Conservation (phyloP, 1,140 invertebrate species). For the Sminthurides bifidus region DNA sequence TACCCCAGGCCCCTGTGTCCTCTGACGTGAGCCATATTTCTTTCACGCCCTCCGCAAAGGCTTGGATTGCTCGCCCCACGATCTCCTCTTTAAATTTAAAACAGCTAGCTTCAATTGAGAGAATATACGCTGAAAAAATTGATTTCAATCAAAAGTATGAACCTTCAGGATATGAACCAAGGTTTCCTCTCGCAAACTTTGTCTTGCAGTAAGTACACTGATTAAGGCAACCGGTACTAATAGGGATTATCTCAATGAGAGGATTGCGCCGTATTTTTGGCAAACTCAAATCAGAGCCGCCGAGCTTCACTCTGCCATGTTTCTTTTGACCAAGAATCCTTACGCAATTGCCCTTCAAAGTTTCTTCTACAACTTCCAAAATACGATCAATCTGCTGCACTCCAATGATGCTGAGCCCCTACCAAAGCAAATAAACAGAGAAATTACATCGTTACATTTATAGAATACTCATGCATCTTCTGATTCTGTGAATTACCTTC, state of each 20-base stretch:
- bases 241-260: constrained; percentile 93
- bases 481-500: constrained; percentile 22
- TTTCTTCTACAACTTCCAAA: constrained; percentile 97
- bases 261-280: constrained; percentile 94
- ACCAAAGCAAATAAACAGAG: constrained; percentile 15
- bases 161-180: constrained; percentile 79
- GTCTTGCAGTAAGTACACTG: constrained; percentile 99
- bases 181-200: constrained; percentile 88
- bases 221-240: constrained; percentile 95
- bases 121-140: not conserved
- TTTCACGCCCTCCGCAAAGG: constrained; percentile 81
- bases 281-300: constrained; percentile 70
- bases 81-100: constrained; percentile 51
- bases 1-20: constrained; percentile 92
- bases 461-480: not conserved
- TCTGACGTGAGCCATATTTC: constrained; percentile 99
- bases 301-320: constrained; percentile 59
- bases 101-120: constrained; percentile 1
- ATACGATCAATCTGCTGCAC: constrained; percentile 96
- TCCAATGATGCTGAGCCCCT: constrained; percentile 82
- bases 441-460: not conserved
- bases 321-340: constrained; percentile 72
- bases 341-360: constrained; percentile 78
- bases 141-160: not conserved
- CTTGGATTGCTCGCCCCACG: constrained; percentile 62